Base-by-base conservation (phyloP, 2,113 vertebrate species). In the Cyanoliseus patagonus region DNA sequence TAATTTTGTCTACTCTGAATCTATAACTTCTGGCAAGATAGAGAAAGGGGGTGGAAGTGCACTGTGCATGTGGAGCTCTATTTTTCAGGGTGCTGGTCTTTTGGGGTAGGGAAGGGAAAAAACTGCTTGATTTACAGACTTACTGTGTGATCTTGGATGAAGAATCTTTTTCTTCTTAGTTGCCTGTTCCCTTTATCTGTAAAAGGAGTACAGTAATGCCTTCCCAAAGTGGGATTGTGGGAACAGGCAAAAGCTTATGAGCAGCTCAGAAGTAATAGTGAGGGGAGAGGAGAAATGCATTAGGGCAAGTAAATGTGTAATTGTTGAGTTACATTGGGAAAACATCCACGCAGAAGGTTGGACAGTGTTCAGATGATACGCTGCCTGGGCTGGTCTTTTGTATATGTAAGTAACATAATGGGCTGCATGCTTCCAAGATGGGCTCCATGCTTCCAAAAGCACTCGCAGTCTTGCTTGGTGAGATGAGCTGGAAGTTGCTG, bases 301-400 rank as follows among this genome's bases (percentile, higher is more conserved):
- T 86, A 89, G 62, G 57, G 59, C 53, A 94, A 89, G 66, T 68
- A 72, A 86, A 75, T 86, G 35, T 80, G 12, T 78, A 77, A 8
- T 72, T 90, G 80, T 86, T 70, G 55, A 81, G 64, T 70, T 94
- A 52, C 55, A 47, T 46, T 93, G 83, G 88, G 86, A 91, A 70
- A 86, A 62, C 6, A 49, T 73, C 77, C 74, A 79, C 62, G 18
- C 69, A 57, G 82, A 94, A 93, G 83, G 57, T 18, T 70, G 82
- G 64, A 74, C 82, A 51, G 49, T 92, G 77, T 69, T 95, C 70
- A 82, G 1, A 62, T 52, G 59, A 47, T 82, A 24, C 3, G 7
- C 68, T 73, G 10, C 51, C 22, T 55, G 39, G 42, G 4, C 42
- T 78, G 70, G 41, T 46, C 68, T 84, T 83, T 35, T 73, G 37